phyloP scores from a whole-genome alignment of 2,113 vertebrate species.

The Catharus bicknelli region DNA sequence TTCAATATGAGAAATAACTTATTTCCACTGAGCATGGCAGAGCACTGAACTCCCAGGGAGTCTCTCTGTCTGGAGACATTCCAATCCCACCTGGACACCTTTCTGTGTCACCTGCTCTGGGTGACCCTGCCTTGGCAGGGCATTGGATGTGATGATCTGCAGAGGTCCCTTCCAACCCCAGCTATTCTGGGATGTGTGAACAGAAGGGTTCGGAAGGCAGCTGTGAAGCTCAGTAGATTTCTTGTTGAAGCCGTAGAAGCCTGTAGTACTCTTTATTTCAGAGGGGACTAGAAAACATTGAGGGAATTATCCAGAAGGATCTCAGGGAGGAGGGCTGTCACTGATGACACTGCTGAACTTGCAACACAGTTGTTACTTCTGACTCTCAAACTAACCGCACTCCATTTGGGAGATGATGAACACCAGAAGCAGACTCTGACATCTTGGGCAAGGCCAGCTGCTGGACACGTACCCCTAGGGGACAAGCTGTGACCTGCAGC shows the following conservation, averaged over 20 bases:
- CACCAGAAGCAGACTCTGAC: neutral
- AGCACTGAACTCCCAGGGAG: neutral
- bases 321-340: neutral
- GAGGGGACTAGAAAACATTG: fast-evolving
- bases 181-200: neutral
- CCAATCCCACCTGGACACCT: neutral
- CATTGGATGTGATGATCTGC: neutral
- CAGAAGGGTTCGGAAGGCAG: neutral
- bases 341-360: neutral
- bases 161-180: neutral
- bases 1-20: neutral
- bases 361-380: neutral
- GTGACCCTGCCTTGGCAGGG: neutral
- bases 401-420: neutral
- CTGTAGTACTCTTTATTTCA: neutral
- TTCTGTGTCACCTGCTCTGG: neutral
- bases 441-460: neutral
- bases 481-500: neutral
- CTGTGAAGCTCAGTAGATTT: neutral
- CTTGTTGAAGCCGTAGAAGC: neutral
- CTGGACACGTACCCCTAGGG: fast-evolving
- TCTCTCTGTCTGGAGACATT: neutral
- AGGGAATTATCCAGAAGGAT: neutral
- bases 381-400: neutral
- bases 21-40: neutral